Percentiles rank a stretch among this genome's conserved stretches.
Evolutionary conservation across 2,797 vertebrate genomes (phyloP).

Genomic region (Mareca penelope): DNA sequence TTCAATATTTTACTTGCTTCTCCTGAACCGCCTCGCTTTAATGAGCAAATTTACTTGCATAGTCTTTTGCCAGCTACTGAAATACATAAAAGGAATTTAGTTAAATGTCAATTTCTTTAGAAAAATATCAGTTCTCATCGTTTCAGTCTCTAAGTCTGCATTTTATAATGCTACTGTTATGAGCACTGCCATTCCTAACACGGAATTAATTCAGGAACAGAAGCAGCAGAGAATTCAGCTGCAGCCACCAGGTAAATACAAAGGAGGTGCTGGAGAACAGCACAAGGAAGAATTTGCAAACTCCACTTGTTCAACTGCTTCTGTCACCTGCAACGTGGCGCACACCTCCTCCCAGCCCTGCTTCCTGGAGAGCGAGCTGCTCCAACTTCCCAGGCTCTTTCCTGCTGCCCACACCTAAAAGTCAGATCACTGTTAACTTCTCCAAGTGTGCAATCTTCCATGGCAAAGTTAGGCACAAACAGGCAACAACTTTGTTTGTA

Average conservation of each 20-base stretch:
- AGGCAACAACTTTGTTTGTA: not conserved
- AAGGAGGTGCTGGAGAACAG: not conserved
- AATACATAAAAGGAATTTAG: not conserved
- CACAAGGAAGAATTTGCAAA: not conserved
- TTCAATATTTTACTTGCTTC: not conserved
- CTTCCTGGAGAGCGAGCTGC: not conserved
- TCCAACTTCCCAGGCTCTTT: not conserved
- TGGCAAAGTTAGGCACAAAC: not conserved
- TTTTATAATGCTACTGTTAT: not conserved
- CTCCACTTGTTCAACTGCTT: not conserved
- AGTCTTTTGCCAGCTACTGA: slow-evolving; percentile 15
- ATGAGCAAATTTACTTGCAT: not conserved
- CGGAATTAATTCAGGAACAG: not conserved
- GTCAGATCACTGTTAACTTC: not conserved
- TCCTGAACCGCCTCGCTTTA: not conserved
- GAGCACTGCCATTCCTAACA: not conserved
- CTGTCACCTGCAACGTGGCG: not conserved
- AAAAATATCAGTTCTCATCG: not conserved
- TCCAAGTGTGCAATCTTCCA: not conserved
- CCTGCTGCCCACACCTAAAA: not conserved
- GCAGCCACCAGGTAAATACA: not conserved
- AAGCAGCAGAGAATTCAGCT: not conserved
- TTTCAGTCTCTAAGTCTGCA: not conserved
- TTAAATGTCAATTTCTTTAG: slow-evolving; percentile 1
- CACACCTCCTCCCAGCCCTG: not conserved